Percentiles rank a stretch among this genome's conserved stretches.
These are phyloP conservation scores for Paradisaea rubra DNA, from an alignment of 2,113 vertebrate species.

Conservation along the genomic window DNA sequence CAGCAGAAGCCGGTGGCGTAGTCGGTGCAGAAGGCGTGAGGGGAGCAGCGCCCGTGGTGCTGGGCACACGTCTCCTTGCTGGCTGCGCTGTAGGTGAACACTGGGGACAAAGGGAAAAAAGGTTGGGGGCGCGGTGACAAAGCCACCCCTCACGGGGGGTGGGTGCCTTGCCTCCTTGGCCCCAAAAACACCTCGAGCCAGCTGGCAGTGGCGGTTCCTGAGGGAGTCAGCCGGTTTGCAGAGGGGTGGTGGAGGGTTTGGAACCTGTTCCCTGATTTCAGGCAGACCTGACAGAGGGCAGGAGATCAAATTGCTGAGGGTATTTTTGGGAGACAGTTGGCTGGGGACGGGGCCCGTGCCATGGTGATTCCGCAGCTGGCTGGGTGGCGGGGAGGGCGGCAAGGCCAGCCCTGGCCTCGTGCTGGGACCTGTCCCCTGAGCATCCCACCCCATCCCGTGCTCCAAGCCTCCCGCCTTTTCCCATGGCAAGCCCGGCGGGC, in stretches of 20 bases:
- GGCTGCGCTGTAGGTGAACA: slow-evolving; percentile 78
- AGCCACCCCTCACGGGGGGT: rapidly evolving
- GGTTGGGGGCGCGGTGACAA: not conserved
- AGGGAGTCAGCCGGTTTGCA: rapidly evolving
- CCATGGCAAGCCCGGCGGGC: rapidly evolving
- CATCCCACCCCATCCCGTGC: not conserved
- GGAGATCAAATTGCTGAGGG: not conserved
- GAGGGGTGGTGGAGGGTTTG: not conserved
- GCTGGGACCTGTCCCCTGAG: not conserved
- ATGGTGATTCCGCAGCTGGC: not conserved
- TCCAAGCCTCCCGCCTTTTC: not conserved
- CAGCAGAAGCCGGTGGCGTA: slow-evolving; percentile 87
- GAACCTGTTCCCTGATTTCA: not conserved
- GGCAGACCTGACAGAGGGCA: not conserved
- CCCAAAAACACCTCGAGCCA: rapidly evolving
- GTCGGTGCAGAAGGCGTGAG: slow-evolving; percentile 83
- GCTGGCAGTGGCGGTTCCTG: rapidly evolving
- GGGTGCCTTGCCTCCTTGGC: rapidly evolving
- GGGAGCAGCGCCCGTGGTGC: slow-evolving; percentile 81
- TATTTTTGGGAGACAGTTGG: not conserved
- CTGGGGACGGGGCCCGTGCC: rapidly evolving
- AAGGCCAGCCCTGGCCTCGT: not conserved
- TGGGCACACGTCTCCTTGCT: slow-evolving; percentile 78
- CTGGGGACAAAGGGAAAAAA: slow-evolving; percentile 17
- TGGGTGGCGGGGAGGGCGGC: rapidly evolving